Percentiles rank a stretch among this genome's conserved stretches.
These are phyloP conservation scores for Epinephelus lanceolatus DNA, from an alignment of 2,113 vertebrate genomes.

Conservation along the genomic window DNA sequence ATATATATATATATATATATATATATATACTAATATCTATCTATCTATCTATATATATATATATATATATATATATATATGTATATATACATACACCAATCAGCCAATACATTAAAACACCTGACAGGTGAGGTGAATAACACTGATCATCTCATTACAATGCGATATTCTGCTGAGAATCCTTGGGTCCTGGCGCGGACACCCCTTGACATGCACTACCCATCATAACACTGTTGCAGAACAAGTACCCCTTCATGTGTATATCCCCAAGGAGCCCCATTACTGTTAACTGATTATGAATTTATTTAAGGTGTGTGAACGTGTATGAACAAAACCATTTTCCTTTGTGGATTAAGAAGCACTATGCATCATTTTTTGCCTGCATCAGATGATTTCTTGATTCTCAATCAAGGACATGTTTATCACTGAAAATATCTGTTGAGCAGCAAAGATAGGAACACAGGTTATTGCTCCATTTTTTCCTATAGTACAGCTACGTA, in stretches of 20 bases:
- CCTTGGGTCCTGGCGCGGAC: too few species aligned
- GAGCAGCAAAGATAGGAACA: neutral
- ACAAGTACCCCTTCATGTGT: too few species aligned
- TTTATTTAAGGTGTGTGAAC: neutral
- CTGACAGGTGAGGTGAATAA: too few species aligned
- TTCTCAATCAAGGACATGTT: conserved; percentile 3
- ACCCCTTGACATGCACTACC: too few species aligned
- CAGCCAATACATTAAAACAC: too few species aligned
- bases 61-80: neutral
- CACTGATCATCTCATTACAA: too few species aligned
- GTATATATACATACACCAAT: too few species aligned
- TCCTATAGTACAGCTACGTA: neutral
- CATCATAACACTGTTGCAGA: too few species aligned
- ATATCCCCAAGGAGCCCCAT: neutral
- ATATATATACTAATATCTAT: too few species aligned
- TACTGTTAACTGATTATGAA: neutral
- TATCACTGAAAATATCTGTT: conserved; percentile 14
- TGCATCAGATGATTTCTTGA: neutral
- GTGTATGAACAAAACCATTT: neutral
- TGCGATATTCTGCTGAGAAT: too few species aligned
- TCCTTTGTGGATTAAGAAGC: neutral
- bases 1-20: too few species aligned
- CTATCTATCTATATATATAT: too few species aligned
- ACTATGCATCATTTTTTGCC: neutral
- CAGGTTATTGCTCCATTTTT: neutral